Evolutionary conservation across 2,797 vertebrate species (phyloP), one percentile per base, ranked within the genome.

Genomic region (Buceros bicornis): DNA sequence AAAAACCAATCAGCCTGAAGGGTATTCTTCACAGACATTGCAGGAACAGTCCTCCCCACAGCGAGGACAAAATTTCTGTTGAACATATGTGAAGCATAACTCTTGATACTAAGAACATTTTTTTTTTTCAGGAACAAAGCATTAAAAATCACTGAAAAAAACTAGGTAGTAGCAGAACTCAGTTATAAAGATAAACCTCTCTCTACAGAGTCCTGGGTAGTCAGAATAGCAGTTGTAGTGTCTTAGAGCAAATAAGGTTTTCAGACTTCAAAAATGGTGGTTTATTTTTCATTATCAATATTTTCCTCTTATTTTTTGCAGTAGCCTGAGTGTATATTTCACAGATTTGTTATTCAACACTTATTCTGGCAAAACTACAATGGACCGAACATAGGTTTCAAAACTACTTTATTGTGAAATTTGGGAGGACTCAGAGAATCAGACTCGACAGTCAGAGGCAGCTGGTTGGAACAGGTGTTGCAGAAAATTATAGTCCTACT

Each of bases 381-480:
- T 77, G 73, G 84, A 84, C 84, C 93, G 73, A 88, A 78, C 80
- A 78, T 56, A 91, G 92, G 90, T 91, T 97, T 97, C 80, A 86
- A 96, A 97, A 96, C 57, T 54, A 95, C 84, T 97, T 97, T 94
- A 96, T 94, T 96, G 57, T 96, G 87, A 94, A 97, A 96, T 98
- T 97, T 97, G 81, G 70, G 96, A 98, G 91, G 95, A 97, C 81
- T 91, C 60, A 69, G 78, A 96, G 87, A 96, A 97, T 94, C 89
- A 93, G 53, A 90, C 87, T 91, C 54, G 96, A 96, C 80, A 97
- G 94, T 94, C 92, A 96, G 95, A 97, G 90, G 93, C 97, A 98
- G 97, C 94, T 98, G 97, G 96, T n/a, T 69, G 76, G 96, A 98
- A 97, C 97, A 97, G 96, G 97, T 98, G 97, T 96, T 98, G 89